A percentile compares a stretch with the other conserved stretches of the same genome.
phyloP scores from a whole-genome alignment of 92 coral and sea anemone species.

The Epizoanthus stellaris region DNA sequence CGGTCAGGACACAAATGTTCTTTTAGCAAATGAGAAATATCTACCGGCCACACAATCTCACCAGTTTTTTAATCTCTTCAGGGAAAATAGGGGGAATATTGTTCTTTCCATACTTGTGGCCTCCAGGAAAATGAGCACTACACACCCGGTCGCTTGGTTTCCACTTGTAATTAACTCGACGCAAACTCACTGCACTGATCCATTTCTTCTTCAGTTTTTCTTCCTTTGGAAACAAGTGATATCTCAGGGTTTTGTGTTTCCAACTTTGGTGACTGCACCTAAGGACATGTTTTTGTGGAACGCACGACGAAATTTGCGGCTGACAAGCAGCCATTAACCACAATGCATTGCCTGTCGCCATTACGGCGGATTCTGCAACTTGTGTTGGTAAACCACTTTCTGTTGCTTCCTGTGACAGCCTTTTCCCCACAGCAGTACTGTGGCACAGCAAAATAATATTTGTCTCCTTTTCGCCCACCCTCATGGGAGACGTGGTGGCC shows the following conservation, averaged over 20 bases:
- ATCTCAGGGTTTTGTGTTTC: slow-evolving; percentile 26
- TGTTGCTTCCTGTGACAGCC: too few species aligned
- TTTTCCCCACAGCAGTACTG: too few species aligned
- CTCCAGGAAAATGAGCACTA: slow-evolving; percentile 51
- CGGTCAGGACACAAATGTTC: slow-evolving; percentile 8
- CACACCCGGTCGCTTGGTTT: slow-evolving; percentile 52
- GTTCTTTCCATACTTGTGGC: slow-evolving; percentile 49
- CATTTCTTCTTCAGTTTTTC: slow-evolving; percentile 45
- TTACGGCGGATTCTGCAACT: too few species aligned
- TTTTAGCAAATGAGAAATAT: slow-evolving; percentile 43
- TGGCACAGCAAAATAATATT: too few species aligned
- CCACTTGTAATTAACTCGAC: slow-evolving; percentile 48
- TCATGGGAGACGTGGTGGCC: too few species aligned
- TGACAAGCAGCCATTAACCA: too few species aligned
- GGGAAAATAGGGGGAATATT: slow-evolving; percentile 60
- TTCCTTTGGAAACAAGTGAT: slow-evolving; percentile 34
- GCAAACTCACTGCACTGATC: slow-evolving; percentile 32
- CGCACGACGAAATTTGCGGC: slow-evolving; percentile 13
- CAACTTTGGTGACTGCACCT: slow-evolving; percentile 22
- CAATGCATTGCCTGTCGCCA: too few species aligned
- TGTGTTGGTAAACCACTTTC: too few species aligned
- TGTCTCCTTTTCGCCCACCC: too few species aligned
- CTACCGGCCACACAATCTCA: slow-evolving; percentile 56
- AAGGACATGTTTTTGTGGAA: slow-evolving; percentile 20
- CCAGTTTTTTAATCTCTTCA: slow-evolving; percentile 47